Conservation (phyloP, 2,888 invertebrate genomes). For the Escarpia spicata region DNA sequence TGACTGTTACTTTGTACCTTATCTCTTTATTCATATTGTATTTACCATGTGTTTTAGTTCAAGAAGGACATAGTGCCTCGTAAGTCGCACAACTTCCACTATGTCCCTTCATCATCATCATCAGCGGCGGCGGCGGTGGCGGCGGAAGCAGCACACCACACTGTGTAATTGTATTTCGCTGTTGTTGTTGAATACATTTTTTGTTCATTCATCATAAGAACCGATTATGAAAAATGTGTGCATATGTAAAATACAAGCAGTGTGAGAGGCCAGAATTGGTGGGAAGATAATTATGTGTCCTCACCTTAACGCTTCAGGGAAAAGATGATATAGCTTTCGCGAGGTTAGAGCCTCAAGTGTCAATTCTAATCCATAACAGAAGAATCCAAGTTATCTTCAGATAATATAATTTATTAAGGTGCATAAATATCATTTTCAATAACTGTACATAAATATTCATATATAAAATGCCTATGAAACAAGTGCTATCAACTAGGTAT, state of each 20-base stretch:
- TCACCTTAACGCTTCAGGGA: background rate
- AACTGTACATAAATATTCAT: background rate
- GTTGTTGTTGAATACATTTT: no score
- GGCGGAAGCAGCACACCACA: no score
- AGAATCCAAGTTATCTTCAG: background rate
- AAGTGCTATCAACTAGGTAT: background rate
- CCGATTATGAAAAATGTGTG: no score
- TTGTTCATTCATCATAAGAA: no score
- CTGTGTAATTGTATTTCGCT: no score
- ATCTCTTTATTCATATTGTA: no score
- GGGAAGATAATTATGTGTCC: background rate
- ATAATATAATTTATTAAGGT: conserved; percentile 6
- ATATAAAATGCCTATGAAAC: background rate
- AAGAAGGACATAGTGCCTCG: no score
- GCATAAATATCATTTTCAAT: background rate
- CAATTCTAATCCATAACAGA: background rate
- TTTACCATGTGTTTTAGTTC: no score
- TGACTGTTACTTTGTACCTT: no score
- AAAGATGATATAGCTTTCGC: background rate
- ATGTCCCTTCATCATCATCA: no score
- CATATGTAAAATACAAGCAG: background rate
- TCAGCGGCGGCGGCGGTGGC: no score
- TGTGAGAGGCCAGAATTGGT: background rate
- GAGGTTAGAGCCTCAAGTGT: background rate
- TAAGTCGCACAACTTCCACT: no score